Evolutionary conservation across 2,888 invertebrate genomes (phyloP).

Genomic region (Euzophera pinguis): DNA sequence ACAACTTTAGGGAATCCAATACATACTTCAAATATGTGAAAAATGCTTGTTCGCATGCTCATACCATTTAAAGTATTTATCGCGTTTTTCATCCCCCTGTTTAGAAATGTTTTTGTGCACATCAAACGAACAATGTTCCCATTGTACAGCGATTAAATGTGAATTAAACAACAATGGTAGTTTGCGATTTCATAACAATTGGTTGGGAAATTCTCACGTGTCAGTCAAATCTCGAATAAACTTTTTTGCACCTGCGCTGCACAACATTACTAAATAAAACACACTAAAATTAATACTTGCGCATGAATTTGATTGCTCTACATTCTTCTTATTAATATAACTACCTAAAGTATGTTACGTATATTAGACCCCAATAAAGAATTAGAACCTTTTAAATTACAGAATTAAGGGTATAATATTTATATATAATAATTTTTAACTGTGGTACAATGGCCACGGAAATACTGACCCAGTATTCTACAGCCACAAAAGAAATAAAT

Average conservation of each 20-base stretch:
- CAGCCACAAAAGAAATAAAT: too few species aligned
- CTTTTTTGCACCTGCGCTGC: background rate
- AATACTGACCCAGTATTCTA: too few species aligned
- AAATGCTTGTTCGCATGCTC: background rate
- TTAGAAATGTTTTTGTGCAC: conserved; percentile 33
- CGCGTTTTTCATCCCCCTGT: conserved; percentile 19
- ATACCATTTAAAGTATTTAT: background rate
- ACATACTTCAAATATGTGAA: background rate
- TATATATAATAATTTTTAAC: too few species aligned
- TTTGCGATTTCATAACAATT: conserved; percentile 64
- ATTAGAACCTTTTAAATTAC: too few species aligned
- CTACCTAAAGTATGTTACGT: too few species aligned
- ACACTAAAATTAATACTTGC: too few species aligned
- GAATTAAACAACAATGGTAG: conserved; percentile 55
- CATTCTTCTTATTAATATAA: too few species aligned
- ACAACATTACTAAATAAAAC: too few species aligned
- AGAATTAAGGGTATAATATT: too few species aligned
- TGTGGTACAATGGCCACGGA: too few species aligned
- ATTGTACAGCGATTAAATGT: conserved; percentile 46
- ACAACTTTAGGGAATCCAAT: background rate
- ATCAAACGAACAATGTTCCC: conserved; percentile 52
- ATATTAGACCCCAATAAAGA: too few species aligned
- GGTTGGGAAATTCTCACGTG: conserved; percentile 65
- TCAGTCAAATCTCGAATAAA: conserved; percentile 33
- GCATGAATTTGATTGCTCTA: too few species aligned